These are phyloP conservation scores for Cydia fagiglandana DNA, from an alignment of 1,140 invertebrate genomes.

Conservation along the genomic window DNA sequence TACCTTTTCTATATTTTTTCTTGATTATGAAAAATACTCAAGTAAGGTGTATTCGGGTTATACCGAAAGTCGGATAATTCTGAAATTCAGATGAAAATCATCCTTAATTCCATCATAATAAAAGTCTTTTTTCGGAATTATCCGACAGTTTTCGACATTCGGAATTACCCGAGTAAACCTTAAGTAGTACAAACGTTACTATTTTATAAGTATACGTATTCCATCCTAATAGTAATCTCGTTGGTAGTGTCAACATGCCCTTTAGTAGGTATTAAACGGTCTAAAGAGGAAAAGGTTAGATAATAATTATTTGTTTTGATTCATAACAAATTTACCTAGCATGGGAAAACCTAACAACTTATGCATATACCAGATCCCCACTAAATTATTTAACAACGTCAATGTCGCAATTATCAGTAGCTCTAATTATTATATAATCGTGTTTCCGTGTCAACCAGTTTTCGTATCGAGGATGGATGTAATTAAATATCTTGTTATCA, in stretches of 20 bases:
- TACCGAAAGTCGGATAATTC: too few relatives aligned
- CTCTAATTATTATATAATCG: constrained; percentile 2
- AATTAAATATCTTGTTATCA: not conserved
- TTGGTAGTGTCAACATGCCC: not conserved
- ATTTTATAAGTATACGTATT: too few relatives aligned
- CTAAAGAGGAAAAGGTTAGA: not conserved
- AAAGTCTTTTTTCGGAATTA: too few relatives aligned
- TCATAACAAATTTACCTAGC: not conserved
- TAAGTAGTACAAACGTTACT: too few relatives aligned
- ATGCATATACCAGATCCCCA: not conserved
- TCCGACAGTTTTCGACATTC: too few relatives aligned
- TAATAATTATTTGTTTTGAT: not conserved
- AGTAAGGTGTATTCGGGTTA: too few relatives aligned
- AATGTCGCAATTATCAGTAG: not conserved
- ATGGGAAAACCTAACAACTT: not conserved
- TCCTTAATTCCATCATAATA: too few relatives aligned
- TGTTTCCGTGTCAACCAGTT: constrained; percentile 8
- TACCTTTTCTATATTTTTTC: too few relatives aligned
- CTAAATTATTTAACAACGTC: constrained; percentile 4
- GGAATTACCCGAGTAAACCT: too few relatives aligned
- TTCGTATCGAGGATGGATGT: not conserved
- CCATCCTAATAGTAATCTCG: too few relatives aligned
- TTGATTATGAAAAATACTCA: too few relatives aligned
- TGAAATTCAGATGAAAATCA: too few relatives aligned
- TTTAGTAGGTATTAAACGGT: not conserved